Conservation (phyloP, 1,140 invertebrate species). For the Branchinecta lindahli region DNA sequence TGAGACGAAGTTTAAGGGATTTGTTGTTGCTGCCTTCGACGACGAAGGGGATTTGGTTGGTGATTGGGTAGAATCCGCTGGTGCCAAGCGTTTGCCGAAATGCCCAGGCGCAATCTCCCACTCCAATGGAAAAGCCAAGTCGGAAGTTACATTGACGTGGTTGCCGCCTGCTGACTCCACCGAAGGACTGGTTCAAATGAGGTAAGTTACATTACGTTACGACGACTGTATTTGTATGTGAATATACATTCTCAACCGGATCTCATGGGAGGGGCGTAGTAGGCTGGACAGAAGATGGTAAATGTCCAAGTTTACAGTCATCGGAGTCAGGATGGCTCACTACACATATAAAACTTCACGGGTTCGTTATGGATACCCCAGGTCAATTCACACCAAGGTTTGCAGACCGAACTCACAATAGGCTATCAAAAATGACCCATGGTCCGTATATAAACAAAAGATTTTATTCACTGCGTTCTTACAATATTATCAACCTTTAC, state of each 20-base stretch:
- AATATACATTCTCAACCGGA: not conserved
- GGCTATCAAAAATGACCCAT: too few relatives aligned
- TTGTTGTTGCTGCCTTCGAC: constrained; percentile 6
- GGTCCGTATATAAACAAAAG: too few relatives aligned
- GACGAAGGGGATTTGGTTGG: not conserved
- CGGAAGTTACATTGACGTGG: not conserved
- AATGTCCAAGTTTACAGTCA: not conserved
- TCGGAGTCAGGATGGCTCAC: not conserved
- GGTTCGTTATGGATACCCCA: not conserved
- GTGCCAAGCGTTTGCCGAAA: not conserved
- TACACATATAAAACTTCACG: not conserved
- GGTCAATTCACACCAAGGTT: too few relatives aligned
- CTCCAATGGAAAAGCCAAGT: constrained; percentile 6
- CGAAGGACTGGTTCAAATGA: not conserved
- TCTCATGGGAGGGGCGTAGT: not conserved
- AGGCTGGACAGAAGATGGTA: not conserved
- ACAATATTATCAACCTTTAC: too few relatives aligned
- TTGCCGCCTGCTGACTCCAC: not conserved
- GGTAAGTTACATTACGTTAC: not conserved
- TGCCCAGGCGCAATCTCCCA: not conserved
- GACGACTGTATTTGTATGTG: not conserved
- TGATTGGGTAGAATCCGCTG: not conserved
- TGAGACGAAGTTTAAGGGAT: not conserved
- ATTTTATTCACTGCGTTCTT: too few relatives aligned
- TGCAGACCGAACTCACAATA: too few relatives aligned